Evolutionary conservation across 2,888 invertebrate genomes (phyloP).

Genomic region (Allygus modestus): DNA sequence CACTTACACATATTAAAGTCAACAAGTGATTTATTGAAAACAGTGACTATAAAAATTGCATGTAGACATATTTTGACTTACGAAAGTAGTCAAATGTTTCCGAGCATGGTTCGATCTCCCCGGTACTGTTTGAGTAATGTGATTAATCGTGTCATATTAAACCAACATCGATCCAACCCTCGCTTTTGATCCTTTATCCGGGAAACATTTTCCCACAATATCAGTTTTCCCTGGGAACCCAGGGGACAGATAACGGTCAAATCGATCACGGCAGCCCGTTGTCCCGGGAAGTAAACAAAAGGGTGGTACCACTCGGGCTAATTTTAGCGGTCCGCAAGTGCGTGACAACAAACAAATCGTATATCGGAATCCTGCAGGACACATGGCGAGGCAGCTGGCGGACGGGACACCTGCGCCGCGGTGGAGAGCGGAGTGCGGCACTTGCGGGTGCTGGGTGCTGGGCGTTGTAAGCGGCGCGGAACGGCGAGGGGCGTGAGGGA

Average conservation of each 20-base stretch:
- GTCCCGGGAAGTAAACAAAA: constrained; percentile 1
- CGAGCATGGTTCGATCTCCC: no score
- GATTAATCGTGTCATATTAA: no score
- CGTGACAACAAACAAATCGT: constrained; percentile 48
- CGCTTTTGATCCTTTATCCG: no score
- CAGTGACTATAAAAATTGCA: no score
- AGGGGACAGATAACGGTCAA: background rate
- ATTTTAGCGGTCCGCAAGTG: constrained; percentile 16
- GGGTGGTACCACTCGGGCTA: constrained; percentile 13
- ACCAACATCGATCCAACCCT: no score
- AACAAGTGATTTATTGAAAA: no score
- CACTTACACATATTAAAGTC: no score
- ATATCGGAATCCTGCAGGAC: constrained; percentile 33
- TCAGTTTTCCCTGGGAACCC: background rate
- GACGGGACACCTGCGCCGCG: background rate
- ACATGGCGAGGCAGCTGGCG: background rate
- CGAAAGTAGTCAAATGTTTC: no score
- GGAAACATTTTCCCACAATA: background rate
- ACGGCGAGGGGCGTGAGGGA: background rate
- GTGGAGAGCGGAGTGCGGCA: background rate
- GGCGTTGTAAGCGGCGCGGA: background rate
- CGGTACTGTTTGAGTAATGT: no score
- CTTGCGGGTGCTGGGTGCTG: background rate
- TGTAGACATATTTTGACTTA: no score
- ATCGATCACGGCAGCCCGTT: constrained; percentile 29